Percentiles rank a stretch among this genome's conserved stretches.
Evolutionary conservation across 2,797 vertebrate genomes (phyloP).

Genomic region (Lophotriccus pileatus): DNA sequence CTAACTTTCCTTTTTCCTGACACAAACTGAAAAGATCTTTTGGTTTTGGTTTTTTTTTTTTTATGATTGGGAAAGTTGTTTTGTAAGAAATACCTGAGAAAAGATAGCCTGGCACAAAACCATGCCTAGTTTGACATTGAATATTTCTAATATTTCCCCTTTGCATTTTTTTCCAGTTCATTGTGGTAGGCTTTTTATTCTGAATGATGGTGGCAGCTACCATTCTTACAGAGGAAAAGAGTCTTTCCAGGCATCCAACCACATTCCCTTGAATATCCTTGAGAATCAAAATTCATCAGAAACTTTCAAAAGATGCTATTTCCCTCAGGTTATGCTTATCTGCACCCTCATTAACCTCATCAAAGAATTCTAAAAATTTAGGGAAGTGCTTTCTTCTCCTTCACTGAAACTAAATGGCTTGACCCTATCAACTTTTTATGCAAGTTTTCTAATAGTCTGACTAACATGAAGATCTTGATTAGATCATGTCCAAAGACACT

Average conservation of each 20-base stretch:
- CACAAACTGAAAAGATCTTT: background rate
- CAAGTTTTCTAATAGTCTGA: background rate
- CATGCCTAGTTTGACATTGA: background rate
- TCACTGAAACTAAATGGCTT: background rate
- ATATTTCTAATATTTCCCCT: background rate
- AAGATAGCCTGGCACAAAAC: background rate
- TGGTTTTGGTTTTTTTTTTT: background rate
- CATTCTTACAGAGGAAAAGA: background rate
- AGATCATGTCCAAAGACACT: background rate
- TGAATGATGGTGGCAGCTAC: background rate
- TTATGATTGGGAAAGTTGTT: background rate
- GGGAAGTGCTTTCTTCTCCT: background rate
- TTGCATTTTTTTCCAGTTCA: background rate
- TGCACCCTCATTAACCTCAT: background rate
- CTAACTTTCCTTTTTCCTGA: background rate
- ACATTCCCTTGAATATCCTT: background rate
- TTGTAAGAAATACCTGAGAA: background rate
- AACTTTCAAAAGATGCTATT: background rate
- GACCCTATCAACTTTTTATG: background rate
- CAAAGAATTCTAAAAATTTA: background rate
- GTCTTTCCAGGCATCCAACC: background rate
- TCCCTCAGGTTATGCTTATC: background rate
- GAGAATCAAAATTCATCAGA: background rate
- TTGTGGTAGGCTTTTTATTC: background rate
- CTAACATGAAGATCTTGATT: background rate